A percentile compares a stretch with the other conserved stretches of the same genome.
Evolutionary conservation across 2,888 invertebrate species (phyloP).

Genomic region (Ormyrus nitidulus): DNA sequence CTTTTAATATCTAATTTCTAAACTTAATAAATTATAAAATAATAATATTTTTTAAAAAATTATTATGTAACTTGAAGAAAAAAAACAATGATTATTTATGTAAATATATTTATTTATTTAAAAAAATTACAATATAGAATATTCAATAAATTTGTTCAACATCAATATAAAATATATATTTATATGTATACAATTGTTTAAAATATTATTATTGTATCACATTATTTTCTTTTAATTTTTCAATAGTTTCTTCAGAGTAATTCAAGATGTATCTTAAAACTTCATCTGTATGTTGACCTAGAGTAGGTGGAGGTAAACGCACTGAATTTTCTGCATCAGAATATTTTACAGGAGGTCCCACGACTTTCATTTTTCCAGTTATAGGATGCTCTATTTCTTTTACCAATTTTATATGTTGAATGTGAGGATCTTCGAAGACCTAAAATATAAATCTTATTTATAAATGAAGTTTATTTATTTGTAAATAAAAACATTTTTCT

Average conservation of each 20-base stretch:
- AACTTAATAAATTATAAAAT: slow-evolving; percentile 44
- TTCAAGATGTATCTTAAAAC: slow-evolving; percentile 83
- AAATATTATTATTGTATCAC: slow-evolving; percentile 74
- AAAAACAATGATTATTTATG: not conserved
- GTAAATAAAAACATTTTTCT: slow-evolving; percentile 18
- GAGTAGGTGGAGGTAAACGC: slow-evolving; percentile 85
- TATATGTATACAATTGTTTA: not conserved
- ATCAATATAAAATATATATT: slow-evolving; percentile 45
- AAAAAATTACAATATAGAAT: slow-evolving; percentile 14
- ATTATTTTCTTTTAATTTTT: slow-evolving; percentile 75
- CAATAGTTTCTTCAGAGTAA: slow-evolving; percentile 80
- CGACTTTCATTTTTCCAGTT: slow-evolving; percentile 84
- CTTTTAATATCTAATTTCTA: not conserved
- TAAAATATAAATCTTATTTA: slow-evolving; percentile 62
- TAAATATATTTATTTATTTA: slow-evolving; percentile 17
- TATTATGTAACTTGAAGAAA: not conserved
- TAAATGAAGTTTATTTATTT: slow-evolving; percentile 8
- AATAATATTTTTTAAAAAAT: not conserved
- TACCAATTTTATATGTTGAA: slow-evolving; percentile 84
- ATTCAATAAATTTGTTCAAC: not conserved
- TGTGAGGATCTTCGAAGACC: slow-evolving; percentile 93
- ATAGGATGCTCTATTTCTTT: slow-evolving; percentile 83
- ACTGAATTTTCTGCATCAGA: slow-evolving; percentile 84
- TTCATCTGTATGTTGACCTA: slow-evolving; percentile 92
- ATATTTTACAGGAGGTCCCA: slow-evolving; percentile 91